A percentile compares a stretch with the other conserved stretches of the same genome.
Conservation (phyloP, 2,797 vertebrate genomes). For the Pitangus sulphuratus region DNA sequence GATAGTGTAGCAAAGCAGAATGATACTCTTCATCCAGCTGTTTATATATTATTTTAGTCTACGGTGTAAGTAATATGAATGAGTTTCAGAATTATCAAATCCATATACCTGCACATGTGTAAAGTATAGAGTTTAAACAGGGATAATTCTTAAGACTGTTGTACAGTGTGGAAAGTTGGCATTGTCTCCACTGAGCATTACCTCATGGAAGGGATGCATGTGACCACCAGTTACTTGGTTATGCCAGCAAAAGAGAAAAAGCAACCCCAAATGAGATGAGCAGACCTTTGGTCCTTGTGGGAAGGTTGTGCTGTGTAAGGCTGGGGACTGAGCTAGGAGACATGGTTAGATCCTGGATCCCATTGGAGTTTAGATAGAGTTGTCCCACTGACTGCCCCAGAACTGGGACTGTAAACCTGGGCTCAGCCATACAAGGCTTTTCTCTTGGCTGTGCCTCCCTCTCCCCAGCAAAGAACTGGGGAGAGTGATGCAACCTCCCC, state of each 20-base stretch:
- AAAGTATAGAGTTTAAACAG: background rate
- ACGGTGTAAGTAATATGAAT: background rate
- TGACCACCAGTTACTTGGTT: background rate
- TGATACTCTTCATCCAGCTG: background rate
- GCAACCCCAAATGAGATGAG: background rate
- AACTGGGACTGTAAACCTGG: background rate
- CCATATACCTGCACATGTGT: background rate
- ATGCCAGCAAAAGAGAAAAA: accelerated
- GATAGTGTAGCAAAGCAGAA: constrained; percentile 1
- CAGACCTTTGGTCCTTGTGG: background rate
- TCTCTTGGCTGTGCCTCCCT: background rate
- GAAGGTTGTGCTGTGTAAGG: background rate
- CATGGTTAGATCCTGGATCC: background rate
- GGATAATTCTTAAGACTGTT: background rate
- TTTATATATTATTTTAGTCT: background rate
- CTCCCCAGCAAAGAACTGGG: background rate
- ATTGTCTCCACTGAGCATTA: background rate
- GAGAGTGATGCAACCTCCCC: background rate
- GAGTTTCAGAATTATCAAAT: constrained; percentile 19
- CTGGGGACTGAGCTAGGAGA: background rate
- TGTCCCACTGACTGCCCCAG: accelerated
- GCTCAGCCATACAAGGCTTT: background rate
- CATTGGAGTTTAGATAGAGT: accelerated
- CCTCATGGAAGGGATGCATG: accelerated
- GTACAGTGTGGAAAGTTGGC: background rate